A percentile compares a stretch with the other conserved stretches of the same genome.
These are phyloP conservation scores for Rhynchopsitta pachyrhyncha DNA, from an alignment of 2,113 vertebrate genomes.

Conservation along the genomic window DNA sequence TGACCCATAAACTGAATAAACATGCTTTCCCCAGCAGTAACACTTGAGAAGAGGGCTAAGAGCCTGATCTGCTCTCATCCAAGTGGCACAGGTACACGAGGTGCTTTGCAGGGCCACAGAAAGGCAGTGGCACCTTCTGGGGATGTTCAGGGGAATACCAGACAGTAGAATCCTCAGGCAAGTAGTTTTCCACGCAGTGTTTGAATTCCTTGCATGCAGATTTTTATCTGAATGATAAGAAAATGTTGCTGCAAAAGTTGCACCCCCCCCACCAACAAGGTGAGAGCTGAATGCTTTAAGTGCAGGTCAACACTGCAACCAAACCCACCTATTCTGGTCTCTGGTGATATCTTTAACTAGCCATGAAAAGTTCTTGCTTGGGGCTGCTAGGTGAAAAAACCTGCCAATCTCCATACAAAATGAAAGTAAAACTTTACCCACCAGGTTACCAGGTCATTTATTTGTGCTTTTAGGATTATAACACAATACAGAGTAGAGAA, in stretches of 20 bases:
- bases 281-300: neutral
- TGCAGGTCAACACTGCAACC: accelerated
- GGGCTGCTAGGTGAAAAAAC: neutral
- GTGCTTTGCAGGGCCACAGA: neutral
- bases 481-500: neutral
- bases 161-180: neutral
- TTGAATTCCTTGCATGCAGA: neutral
- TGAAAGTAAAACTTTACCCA: neutral
- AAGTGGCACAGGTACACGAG: accelerated
- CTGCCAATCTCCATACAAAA: neutral
- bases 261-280: neutral
- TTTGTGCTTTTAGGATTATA: neutral
- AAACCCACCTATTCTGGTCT: neutral
- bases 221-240: neutral
- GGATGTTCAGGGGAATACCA: neutral
- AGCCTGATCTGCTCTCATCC: neutral
- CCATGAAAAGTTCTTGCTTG: neutral
- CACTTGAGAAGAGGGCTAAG: neutral
- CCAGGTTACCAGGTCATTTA: neutral
- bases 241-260: neutral
- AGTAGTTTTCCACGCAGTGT: neutral
- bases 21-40: neutral
- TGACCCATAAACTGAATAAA: neutral
- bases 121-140: neutral
- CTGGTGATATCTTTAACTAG: accelerated